phyloP scores from a whole-genome alignment of 2,113 vertebrate genomes.

The Platichthys flesus region DNA sequence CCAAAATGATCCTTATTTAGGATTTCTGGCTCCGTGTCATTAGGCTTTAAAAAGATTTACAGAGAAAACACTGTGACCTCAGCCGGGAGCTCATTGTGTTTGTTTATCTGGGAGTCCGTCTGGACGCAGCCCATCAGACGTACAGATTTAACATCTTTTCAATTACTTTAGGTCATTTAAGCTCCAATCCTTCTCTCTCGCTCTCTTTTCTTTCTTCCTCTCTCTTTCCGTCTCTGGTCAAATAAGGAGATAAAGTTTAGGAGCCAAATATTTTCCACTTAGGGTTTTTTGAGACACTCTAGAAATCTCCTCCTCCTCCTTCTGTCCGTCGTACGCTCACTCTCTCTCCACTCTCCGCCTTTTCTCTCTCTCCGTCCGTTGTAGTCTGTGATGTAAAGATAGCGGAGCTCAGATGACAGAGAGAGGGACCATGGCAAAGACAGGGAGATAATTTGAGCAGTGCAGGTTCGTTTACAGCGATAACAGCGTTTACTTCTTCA shows the following conservation, averaged over 20 bases:
- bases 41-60: not conserved
- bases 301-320: conserved; percentile 71
- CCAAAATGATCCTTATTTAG: not conserved
- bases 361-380: conserved; percentile 32
- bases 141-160: conserved; percentile 17
- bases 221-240: conserved; percentile 75
- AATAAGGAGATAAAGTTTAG: conserved; percentile 78
- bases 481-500: not conserved
- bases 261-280: conserved; percentile 79
- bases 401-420: conserved; percentile 53
- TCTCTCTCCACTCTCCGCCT: conserved; percentile 16
- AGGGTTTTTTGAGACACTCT: conserved; percentile 68
- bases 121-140: conserved; percentile 1
- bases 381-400: conserved; percentile 58
- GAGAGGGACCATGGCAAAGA: conserved; percentile 16
- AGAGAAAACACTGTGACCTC: not conserved
- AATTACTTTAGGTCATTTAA: conserved; percentile 47
- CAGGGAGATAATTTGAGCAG: conserved; percentile 29
- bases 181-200: conserved; percentile 24
- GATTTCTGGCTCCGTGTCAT: not conserved
- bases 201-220: conserved; percentile 10
- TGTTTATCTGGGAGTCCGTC: not conserved
- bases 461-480: conserved; percentile 2
- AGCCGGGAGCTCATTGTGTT: not conserved
- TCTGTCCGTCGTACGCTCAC: conserved; percentile 24